Evolutionary conservation across 2,113 vertebrate species (phyloP).

Genomic region (Chroicocephalus ridibundus): DNA sequence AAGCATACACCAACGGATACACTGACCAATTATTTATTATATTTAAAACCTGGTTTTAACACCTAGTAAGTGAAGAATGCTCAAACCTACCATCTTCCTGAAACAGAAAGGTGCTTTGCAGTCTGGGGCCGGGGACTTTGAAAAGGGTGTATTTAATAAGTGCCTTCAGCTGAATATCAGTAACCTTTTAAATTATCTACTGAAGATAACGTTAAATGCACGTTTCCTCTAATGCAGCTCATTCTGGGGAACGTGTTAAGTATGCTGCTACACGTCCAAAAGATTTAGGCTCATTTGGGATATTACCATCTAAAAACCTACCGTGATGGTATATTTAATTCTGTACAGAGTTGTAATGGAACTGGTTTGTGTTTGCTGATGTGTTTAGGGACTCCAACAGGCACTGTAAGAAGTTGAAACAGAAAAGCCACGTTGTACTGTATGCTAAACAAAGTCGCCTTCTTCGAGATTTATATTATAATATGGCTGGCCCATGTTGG

Average conservation of each 20-base stretch:
- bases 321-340: slow-evolving; percentile 41
- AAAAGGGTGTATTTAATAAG: slow-evolving; percentile 50
- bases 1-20: slow-evolving; percentile 24
- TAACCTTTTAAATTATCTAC: slow-evolving; percentile 31
- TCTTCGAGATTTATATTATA: slow-evolving; percentile 61
- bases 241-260: slow-evolving; percentile 15
- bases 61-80: neutral
- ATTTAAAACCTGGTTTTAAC: slow-evolving; percentile 84
- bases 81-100: slow-evolving; percentile 19
- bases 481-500: slow-evolving; percentile 84
- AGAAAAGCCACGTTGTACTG: slow-evolving; percentile 11
- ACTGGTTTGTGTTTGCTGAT: neutral
- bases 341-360: slow-evolving; percentile 20
- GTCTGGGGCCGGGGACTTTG: slow-evolving; percentile 63
- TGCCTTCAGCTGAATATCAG: slow-evolving; percentile 68
- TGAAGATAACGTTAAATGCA: slow-evolving; percentile 39
- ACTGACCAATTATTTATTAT: slow-evolving; percentile 94
- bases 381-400: slow-evolving; percentile 11
- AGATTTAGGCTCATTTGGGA: neutral
- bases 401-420: slow-evolving; percentile 1
- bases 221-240: slow-evolving; percentile 14
- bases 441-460: slow-evolving; percentile 48
- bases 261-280: slow-evolving; percentile 65
- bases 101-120: slow-evolving; percentile 58
- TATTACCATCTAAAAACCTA: slow-evolving; percentile 11